Evolutionary conservation across 2,113 vertebrate species (phyloP), one percentile per base, ranked within the genome.

Genomic region (Anseranas semipalmata): DNA sequence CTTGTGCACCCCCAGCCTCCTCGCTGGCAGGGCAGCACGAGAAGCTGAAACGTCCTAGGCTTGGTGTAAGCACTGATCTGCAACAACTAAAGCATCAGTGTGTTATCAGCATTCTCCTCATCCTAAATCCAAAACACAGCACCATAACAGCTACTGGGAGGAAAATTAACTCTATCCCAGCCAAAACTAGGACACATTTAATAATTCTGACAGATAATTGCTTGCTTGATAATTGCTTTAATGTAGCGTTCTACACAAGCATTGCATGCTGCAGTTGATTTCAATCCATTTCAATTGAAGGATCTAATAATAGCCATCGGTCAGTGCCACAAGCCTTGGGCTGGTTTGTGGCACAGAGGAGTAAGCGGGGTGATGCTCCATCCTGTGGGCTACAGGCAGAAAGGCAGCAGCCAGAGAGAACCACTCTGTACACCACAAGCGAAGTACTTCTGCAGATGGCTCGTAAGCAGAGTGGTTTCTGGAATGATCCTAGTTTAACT

Each of bases 351-450:
- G 63, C 75, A 45, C 62, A 17, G n/a, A 32, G 71, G 48, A n/a
- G 37, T 33, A 35, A 0, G 0, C 0, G 14, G 73, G 68, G 66
- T 70, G 55, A 77, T 85, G 72, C 79, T 90, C 30, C 84, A 58
- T 83, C 87, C 72, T 80, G 76, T 84, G 72, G 87, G 27, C 48
- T 86, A 15, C 53, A 45, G 58, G 13, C 52, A 87, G 84, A 70
- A 86, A 37, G 73, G 80, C 89, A 94, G 41, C 80, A 86, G 76
- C 68, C 2, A 0, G 68, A 55, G 32, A 62, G 37, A 84, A 53
- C 56, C 2, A 4, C 39, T 6, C 59, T 58, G 14, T 60, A 5
- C 37, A 28, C 24, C 33, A 22, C 0, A 5, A 60, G 32, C 0
- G 0, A 27, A 60, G 35, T 25, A 20, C 33, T 72, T 52, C n/a